These are phyloP conservation scores for Tridacna gigas DNA, from an alignment of 2,888 invertebrate genomes.

Conservation along the genomic window DNA sequence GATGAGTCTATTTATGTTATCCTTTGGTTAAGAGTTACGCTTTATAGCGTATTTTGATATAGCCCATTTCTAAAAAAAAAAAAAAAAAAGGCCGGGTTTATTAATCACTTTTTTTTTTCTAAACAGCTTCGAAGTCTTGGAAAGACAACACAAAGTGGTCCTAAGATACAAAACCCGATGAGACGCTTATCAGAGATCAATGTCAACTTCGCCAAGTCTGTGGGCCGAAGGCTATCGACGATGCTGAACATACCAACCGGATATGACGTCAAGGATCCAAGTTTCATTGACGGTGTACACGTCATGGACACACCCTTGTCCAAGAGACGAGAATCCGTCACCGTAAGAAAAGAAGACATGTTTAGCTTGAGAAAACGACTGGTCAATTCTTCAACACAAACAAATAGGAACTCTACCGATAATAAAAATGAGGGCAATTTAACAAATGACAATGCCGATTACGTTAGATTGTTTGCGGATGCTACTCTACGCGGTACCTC, in stretches of 20 bases:
- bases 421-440: neutral
- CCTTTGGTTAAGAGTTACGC: no score
- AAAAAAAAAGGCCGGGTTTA: no score
- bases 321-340: constrained; percentile 64
- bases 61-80: no score
- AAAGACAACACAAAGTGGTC: neutral
- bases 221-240: constrained; percentile 64
- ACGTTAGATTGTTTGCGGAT: neutral
- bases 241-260: constrained; percentile 65
- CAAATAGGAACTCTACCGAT: neutral
- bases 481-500: neutral
- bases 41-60: no score
- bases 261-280: constrained; percentile 56
- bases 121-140: constrained; percentile 5
- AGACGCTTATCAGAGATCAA: constrained; percentile 54
- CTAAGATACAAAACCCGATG: constrained; percentile 32
- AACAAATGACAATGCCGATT: neutral
- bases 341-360: constrained; percentile 51
- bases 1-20: no score
- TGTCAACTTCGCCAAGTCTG: constrained; percentile 61
- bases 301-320: constrained; percentile 50
- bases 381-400: constrained; percentile 18
- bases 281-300: constrained; percentile 46
- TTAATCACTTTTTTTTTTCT: no score
- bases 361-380: constrained; percentile 11